Conservation (phyloP, 2,113 vertebrate species). For the Microcebus jonahi region DNA sequence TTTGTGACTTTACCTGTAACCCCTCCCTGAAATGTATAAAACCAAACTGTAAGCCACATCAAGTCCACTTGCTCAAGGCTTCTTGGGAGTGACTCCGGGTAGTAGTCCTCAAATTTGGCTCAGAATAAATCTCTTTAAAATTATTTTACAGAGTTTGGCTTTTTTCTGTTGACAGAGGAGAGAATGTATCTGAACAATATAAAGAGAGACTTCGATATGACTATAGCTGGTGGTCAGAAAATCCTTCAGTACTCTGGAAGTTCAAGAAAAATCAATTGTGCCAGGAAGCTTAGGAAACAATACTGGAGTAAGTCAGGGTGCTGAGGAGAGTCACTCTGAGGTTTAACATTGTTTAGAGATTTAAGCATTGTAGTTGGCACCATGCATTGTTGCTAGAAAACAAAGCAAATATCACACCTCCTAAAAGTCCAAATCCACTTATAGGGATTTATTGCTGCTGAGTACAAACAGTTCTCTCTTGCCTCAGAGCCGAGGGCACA, state of each 20-base stretch:
- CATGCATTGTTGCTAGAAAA: neutral
- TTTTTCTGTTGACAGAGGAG: neutral
- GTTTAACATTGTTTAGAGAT: constrained; percentile 13
- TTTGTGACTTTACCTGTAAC: no score
- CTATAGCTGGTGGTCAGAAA: neutral
- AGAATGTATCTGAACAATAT: constrained; percentile 7
- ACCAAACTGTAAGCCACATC: no score
- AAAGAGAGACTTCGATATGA: neutral
- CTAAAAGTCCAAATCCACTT: constrained; percentile 11
- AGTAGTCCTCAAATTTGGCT: no score
- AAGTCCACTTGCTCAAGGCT: no score
- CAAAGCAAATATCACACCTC: constrained; percentile 37
- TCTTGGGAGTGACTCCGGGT: no score
- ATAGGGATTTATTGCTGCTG: neutral
- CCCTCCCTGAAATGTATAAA: no score
- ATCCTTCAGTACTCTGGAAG: neutral
- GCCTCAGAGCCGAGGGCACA: neutral
- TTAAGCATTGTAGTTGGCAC: neutral
- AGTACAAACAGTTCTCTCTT: neutral
- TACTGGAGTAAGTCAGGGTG: neutral
- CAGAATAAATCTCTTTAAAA: no score
- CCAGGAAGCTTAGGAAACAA: neutral
- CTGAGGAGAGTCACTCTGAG: neutral
- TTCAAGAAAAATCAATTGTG: constrained; percentile 23
- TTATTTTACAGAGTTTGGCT: no score